Percentiles rank a stretch among this genome's conserved stretches.
These are phyloP conservation scores for Eledona agricola DNA, from an alignment of 2,888 invertebrate genomes.

Conservation along the genomic window DNA sequence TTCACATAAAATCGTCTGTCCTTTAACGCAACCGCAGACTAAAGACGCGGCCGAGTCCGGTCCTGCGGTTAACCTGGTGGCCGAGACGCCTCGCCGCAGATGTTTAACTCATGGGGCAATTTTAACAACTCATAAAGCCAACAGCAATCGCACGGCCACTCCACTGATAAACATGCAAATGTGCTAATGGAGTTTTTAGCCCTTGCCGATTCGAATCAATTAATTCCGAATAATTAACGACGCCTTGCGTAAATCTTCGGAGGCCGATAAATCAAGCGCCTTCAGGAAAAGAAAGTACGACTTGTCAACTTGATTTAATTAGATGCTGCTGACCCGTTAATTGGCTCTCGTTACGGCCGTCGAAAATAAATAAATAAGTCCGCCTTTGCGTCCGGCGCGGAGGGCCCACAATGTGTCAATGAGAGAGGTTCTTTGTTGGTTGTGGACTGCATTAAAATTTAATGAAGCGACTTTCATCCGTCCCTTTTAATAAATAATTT, in stretches of 20 bases:
- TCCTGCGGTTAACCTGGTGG: constrained; percentile 32
- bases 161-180: constrained; percentile 3
- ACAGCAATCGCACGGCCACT: no score
- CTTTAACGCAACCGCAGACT: constrained; percentile 11
- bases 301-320: constrained; percentile 6
- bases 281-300: constrained; percentile 8
- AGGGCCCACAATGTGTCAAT: no score
- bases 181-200: neutral
- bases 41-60: constrained; percentile 22
- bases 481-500: constrained; percentile 40
- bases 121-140: constrained; percentile 29
- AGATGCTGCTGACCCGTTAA: constrained; percentile 4
- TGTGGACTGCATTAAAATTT: constrained; percentile 31
- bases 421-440: constrained; percentile 26
- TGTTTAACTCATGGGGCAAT: constrained; percentile 26
- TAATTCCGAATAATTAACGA: constrained; percentile 1
- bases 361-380: no score
- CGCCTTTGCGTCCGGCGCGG: no score
- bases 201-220: constrained; percentile 2
- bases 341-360: no score
- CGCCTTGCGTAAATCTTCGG: constrained; percentile 2
- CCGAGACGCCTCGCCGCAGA: constrained; percentile 30
- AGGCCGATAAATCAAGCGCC: constrained; percentile 3
- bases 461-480: constrained; percentile 34
- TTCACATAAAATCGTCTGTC: constrained; percentile 9